Conservation (phyloP, 2,797 vertebrate genomes). For the Microcaecilia unicolor region DNA sequence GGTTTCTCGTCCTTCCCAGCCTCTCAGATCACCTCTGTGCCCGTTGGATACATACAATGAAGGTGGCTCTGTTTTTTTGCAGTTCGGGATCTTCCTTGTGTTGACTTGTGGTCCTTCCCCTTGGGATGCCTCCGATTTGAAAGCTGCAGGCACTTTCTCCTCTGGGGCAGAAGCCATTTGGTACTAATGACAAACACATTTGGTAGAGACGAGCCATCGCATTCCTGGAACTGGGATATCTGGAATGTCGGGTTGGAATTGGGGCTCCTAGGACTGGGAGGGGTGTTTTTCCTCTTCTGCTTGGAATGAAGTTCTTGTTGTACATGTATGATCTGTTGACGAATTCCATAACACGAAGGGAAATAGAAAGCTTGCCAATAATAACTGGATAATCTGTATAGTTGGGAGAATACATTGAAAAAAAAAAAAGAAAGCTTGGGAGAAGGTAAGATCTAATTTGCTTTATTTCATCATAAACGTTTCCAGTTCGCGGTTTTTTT, state of each 20-base stretch:
- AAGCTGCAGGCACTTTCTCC: constrained; percentile 4
- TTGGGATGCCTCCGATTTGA: background rate
- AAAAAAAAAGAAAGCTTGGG: background rate
- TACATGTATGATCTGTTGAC: background rate
- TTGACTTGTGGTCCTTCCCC: constrained; percentile 2
- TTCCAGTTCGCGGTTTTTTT: background rate
- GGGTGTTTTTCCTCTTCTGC: background rate
- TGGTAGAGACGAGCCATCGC: constrained; percentile 48
- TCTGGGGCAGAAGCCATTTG: constrained; percentile 21
- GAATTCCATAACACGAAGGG: background rate
- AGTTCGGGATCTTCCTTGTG: too few species aligned
- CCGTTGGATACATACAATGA: too few species aligned
- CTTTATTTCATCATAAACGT: background rate
- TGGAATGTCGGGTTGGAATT: constrained; percentile 44
- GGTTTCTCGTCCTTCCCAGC: too few species aligned
- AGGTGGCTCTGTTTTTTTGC: too few species aligned
- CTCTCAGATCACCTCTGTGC: too few species aligned
- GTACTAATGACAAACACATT: constrained; percentile 81
- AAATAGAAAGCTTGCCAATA: background rate
- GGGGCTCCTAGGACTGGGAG: background rate
- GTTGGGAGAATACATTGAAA: background rate
- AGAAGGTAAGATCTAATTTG: constrained; percentile 21
- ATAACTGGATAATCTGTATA: background rate
- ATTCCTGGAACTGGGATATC: constrained; percentile 53
- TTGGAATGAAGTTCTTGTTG: background rate